These are phyloP conservation scores for Cepaea hortensis DNA, from an alignment of 2,888 invertebrate genomes.

Conservation along the genomic window DNA sequence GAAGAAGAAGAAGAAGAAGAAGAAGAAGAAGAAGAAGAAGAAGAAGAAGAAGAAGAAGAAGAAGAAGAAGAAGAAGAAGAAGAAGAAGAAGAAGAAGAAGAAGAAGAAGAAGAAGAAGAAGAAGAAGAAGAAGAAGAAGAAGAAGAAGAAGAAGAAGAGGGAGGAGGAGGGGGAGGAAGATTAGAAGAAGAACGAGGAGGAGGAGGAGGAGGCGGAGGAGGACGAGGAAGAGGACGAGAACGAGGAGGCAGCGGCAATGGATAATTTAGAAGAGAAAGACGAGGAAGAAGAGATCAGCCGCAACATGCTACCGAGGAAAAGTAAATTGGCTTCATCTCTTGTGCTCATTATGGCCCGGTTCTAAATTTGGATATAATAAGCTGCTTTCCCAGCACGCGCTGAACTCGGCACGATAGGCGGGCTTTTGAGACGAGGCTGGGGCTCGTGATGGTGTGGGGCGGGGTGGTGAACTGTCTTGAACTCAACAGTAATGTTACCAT, in stretches of 20 bases:
- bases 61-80: background rate
- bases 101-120: conserved; percentile 18
- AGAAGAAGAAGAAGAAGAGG: background rate
- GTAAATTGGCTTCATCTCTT: too few species aligned
- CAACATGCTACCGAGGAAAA: background rate
- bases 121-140: conserved; percentile 33
- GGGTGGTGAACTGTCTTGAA: too few species aligned
- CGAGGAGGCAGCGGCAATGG: background rate
- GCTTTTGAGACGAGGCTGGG: too few species aligned
- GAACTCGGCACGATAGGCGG: too few species aligned
- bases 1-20: background rate
- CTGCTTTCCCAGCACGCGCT: too few species aligned
- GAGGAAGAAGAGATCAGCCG: background rate
- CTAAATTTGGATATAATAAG: too few species aligned
- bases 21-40: background rate
- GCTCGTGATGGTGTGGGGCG: too few species aligned
- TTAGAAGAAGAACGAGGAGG: background rate
- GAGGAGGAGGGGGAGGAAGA: background rate
- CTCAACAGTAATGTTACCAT: too few species aligned
- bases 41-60: background rate
- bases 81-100: conserved; percentile 16
- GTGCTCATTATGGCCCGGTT: too few species aligned
- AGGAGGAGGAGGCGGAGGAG: background rate
- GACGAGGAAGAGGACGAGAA: background rate
- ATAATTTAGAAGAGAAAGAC: background rate